phyloP scores from a whole-genome alignment of 2,888 invertebrate species.

The Eumerus sabulonum region DNA sequence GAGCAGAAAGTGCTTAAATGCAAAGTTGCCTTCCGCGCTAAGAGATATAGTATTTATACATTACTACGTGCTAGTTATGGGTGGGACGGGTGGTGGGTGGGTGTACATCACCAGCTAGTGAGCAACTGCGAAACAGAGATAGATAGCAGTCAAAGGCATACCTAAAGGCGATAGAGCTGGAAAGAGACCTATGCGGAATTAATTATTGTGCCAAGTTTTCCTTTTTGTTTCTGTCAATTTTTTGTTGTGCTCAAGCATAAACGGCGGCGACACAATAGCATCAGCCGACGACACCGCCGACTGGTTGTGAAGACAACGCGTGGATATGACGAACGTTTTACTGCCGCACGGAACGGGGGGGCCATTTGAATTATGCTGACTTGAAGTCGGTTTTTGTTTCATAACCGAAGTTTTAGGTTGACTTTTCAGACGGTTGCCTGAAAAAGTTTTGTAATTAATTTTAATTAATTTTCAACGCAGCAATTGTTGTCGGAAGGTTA shows the following conservation, averaged over 20 bases:
- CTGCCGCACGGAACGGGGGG: neutral
- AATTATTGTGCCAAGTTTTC: conserved; percentile 66
- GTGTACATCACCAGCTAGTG: neutral
- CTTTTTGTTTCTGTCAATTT: neutral
- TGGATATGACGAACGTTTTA: conserved; percentile 37
- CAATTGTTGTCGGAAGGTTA: conserved; percentile 30
- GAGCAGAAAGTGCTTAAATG: conserved; percentile 53
- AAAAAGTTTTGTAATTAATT: conserved; percentile 63
- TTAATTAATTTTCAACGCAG: conserved; percentile 39
- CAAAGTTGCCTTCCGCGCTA: conserved; percentile 18
- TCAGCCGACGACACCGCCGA: conserved; percentile 23
- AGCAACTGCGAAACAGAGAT: neutral
- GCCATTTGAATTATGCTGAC: conserved; percentile 43
- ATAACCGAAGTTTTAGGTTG: conserved; percentile 46
- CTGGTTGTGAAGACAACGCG: conserved; percentile 43
- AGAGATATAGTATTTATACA: too few relatives aligned
- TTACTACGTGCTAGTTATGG: neutral
- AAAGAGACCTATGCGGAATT: conserved; percentile 41
- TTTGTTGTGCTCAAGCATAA: conserved; percentile 33
- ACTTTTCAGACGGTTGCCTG: conserved; percentile 12
- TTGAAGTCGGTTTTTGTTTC: conserved; percentile 40
- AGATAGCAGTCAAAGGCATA: conserved; percentile 1
- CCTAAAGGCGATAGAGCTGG: conserved; percentile 6
- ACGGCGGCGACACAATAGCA: conserved; percentile 15
- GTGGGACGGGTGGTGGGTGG: neutral